Evolutionary conservation across 1,140 invertebrate species (phyloP), one percentile per base, ranked within the genome.

Genomic region (Pomacea maculata): DNA sequence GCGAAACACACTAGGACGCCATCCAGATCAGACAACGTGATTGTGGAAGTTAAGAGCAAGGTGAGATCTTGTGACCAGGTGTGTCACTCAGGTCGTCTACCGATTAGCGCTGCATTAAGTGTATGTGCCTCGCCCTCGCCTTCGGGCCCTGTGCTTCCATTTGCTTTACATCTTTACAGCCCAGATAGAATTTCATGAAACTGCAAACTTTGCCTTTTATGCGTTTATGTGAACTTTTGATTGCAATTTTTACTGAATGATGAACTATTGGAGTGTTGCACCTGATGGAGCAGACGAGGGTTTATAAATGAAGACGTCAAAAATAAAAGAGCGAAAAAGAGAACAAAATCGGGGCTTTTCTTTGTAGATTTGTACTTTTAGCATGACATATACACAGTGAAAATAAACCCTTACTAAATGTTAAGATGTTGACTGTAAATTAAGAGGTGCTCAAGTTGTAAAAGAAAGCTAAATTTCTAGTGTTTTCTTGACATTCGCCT

Each of bases 21-120:
- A 12, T 79, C 85, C 57, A 82, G 83, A 71, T 77, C 64, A 76
- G 83, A 84, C 12, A 78, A 75, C 52, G 84, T 81, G 29, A 67
- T 86, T n/a, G 83, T 89, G 54, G 88, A 89, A 78, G 85, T 89
- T 11, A 89, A 89, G 80, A 88, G 87, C 85, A 88, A 89, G 87
- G 88, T 89, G 86, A 82, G 78, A 19, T 64, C 8, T 74, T 15
- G 5, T 5, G 12, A 11, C 25, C 65, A 63, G 57, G 77, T 80
- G 77, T 79, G 71, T 55, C 25, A 57, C 57, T 61, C 11, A 64
- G 78, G 19, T 52, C 34, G 34, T 6, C 34, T 45, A 4, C 34
- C 34, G 34, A 25, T 63, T 54, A 57, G 34, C 34, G 21, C 19
- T 45, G 57, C 34, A 45, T 45, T 6, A 74, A 74, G 54, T 52